Percentiles rank a stretch among this genome's conserved stretches.
These are phyloP conservation scores for Diaphora mendica DNA, from an alignment of 2,888 invertebrate species.

Conservation along the genomic window DNA sequence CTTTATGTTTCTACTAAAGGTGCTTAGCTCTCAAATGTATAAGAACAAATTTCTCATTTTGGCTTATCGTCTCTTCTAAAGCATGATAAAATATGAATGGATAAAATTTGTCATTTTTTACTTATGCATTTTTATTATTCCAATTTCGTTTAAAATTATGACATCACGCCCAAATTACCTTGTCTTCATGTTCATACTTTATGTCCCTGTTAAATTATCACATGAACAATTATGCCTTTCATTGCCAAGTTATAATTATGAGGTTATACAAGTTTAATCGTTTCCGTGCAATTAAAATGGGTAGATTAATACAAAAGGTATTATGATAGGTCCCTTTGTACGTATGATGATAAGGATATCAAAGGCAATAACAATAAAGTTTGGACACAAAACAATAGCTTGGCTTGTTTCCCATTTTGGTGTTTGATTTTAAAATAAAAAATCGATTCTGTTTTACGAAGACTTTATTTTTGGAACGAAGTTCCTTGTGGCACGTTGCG, in stretches of 20 bases:
- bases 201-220: constrained; percentile 1
- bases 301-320: not conserved
- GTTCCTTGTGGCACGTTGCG: no score
- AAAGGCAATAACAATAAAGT: not conserved
- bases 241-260: constrained; percentile 42
- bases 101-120: not conserved
- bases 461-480: no score
- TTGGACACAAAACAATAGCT: not conserved
- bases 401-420: not conserved
- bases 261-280: constrained; percentile 44
- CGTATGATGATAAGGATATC: not conserved
- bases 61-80: not conserved
- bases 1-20: not conserved
- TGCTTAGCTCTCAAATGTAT: not conserved
- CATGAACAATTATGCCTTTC: not conserved
- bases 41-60: not conserved
- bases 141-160: constrained; percentile 2
- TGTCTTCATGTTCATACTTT: not conserved
- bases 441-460: not conserved
- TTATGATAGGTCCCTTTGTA: not conserved
- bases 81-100: not conserved
- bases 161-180: not conserved
- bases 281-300: constrained; percentile 24
- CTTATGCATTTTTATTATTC: not conserved
- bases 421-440: not conserved